Conservation (phyloP, 2,113 vertebrate species). For the Phaetusa simplex region DNA sequence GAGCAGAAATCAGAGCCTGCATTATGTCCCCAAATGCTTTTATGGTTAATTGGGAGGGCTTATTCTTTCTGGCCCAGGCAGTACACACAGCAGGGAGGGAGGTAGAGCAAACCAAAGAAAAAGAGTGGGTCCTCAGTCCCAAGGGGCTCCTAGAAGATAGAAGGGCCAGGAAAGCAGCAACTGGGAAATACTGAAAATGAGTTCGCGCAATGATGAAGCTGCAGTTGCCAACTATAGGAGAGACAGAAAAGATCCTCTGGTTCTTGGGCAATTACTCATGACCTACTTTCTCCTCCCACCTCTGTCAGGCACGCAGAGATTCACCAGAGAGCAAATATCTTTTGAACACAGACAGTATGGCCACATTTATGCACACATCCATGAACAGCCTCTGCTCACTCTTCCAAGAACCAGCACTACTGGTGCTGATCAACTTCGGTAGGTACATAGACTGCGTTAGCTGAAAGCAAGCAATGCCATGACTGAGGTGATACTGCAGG, state of each 20-base stretch:
- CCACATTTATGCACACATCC: neutral
- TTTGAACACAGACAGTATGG: neutral
- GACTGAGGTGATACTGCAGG: neutral
- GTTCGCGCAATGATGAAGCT: neutral
- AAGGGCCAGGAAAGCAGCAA: neutral
- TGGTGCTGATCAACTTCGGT: neutral
- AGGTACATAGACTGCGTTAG: no score
- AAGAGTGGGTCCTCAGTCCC: neutral
- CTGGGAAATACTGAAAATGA: neutral
- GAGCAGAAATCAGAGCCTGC: neutral
- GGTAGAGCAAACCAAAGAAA: neutral
- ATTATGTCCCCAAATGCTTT: neutral
- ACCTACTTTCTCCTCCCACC: neutral
- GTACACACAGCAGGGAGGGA: neutral
- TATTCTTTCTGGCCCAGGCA: neutral
- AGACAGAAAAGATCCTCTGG: neutral
- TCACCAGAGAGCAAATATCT: neutral
- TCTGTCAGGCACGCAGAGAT: neutral
- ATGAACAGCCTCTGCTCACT: neutral
- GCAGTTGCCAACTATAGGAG: neutral
- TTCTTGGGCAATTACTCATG: neutral
- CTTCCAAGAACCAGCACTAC: neutral
- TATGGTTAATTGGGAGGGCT: neutral
- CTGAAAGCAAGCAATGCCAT: rapidly evolving
- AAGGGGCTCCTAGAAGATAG: neutral